Evolutionary conservation across 2,797 vertebrate species (phyloP), one percentile per base, ranked within the genome.

Genomic region (Poecile montanus): DNA sequence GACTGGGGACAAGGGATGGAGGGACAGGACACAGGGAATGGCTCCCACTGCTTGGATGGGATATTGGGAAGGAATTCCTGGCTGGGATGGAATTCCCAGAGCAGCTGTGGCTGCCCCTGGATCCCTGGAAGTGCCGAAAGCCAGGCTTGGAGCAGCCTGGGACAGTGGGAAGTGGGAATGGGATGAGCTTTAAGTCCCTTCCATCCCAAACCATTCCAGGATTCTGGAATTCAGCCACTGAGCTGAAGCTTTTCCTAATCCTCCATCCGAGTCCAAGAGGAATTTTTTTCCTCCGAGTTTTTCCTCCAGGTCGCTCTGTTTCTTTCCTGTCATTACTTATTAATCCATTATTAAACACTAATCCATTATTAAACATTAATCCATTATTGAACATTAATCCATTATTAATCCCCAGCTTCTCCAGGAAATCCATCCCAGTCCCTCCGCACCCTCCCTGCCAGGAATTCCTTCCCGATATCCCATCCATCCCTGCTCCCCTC

Each of bases 81-180:
- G 3, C n/a, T 66, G 45, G n/a, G 26, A 1, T 60, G 56, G 62
- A 44, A 58, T 67, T 67, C 18, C 76, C 53, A 67, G 53, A 79
- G 14, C 0, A 19, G n/a, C 50, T 56, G 61, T 2, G 61, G 61
- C 50, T 78, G 61, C 11, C 29, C 53, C 44, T 48, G 54, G 32
- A 60, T 67, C 44, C 34, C 63, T 68, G 77, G 34, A 0, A n/a
- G 4, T 51, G 54, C 0, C 77, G 65, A 10, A 34, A 45, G 16
- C 13, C 45, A 30, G 65, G 36, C 0, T 9, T 23, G 58, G 54
- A 42, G 1, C 23, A 19, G 0, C 53, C 65, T 51, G 45, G 45
- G 45, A 20, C 0, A 4, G 23, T 15, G 30, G 36, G 13, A 42
- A 32, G 17, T 32, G 32, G 47, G 47, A 53, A 51, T 26, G 54